These are phyloP conservation scores for Latheticus oryzae DNA, from an alignment of 2,888 invertebrate species.

Conservation along the genomic window DNA sequence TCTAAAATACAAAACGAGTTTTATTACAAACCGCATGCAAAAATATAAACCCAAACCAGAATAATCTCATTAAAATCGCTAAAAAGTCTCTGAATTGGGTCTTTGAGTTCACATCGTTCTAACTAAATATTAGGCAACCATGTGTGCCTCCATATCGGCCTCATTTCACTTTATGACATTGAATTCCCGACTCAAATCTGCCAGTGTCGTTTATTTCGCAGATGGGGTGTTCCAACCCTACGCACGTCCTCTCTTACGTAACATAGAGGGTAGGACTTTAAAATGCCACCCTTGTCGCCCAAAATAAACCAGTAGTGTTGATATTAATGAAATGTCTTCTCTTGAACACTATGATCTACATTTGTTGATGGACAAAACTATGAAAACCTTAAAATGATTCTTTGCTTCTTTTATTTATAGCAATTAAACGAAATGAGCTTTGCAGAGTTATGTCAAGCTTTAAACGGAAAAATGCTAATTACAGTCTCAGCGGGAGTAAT, in stretches of 20 bases:
- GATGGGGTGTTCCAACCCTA: slow-evolving; percentile 35
- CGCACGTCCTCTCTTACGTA: slow-evolving; percentile 34
- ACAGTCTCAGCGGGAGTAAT: too few relatives aligned
- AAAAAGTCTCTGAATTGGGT: too few relatives aligned
- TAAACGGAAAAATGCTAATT: too few relatives aligned
- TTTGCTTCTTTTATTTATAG: too few relatives aligned
- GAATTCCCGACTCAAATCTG: slow-evolving; percentile 39
- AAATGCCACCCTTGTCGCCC: slow-evolving; percentile 20
- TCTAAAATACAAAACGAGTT: background rate
- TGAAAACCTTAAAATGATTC: too few relatives aligned
- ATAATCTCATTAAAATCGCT: slow-evolving; percentile 10
- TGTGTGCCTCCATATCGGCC: slow-evolving; percentile 33
- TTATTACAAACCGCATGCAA: background rate
- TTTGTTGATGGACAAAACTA: too few relatives aligned
- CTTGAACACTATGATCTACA: too few relatives aligned
- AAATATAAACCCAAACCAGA: background rate
- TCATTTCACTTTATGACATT: slow-evolving; percentile 40
- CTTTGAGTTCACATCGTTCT: too few relatives aligned
- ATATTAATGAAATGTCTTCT: slow-evolving; percentile 35
- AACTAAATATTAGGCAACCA: slow-evolving; percentile 26
- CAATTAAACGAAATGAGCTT: too few relatives aligned
- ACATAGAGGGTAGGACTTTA: slow-evolving; percentile 18
- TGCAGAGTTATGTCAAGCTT: too few relatives aligned
- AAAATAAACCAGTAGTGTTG: slow-evolving; percentile 32
- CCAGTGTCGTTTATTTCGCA: slow-evolving; percentile 28